phyloP scores from a whole-genome alignment of 1,140 invertebrate species.

The Kradibia gibbosae region DNA sequence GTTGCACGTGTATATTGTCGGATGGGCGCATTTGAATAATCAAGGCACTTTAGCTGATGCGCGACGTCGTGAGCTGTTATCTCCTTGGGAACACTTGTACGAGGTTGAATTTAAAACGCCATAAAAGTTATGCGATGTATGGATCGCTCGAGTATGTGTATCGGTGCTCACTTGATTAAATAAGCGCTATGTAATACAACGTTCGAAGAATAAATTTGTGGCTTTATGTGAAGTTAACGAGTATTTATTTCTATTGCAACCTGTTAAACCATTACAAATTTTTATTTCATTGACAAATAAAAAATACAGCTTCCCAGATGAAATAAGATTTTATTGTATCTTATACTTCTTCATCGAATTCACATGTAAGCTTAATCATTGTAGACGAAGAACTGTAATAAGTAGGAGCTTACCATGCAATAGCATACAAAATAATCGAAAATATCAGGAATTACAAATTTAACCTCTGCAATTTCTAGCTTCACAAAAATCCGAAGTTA shows the following conservation, averaged over 20 bases:
- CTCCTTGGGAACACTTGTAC: slow-evolving; percentile 35
- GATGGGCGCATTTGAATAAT: slow-evolving; percentile 37
- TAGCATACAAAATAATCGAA: background rate
- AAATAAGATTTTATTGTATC: slow-evolving; percentile 20
- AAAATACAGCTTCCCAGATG: background rate
- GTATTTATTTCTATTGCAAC: slow-evolving; percentile 39
- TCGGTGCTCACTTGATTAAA: slow-evolving; percentile 36
- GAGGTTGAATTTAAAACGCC: slow-evolving; percentile 8
- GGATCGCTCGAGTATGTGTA: slow-evolving; percentile 7
- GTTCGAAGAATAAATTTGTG: slow-evolving; percentile 35
- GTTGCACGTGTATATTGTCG: background rate
- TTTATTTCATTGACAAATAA: background rate
- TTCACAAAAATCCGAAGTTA: background rate
- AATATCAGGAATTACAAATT: background rate
- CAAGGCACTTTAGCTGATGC: slow-evolving; percentile 21
- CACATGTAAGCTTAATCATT: background rate
- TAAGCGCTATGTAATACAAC: slow-evolving; percentile 32
- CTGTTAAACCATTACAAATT: slow-evolving; percentile 32
- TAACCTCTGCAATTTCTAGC: background rate
- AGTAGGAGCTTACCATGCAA: background rate
- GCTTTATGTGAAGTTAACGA: slow-evolving; percentile 39
- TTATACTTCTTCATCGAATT: slow-evolving; percentile 4
- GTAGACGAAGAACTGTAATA: background rate
- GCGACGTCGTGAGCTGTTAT: slow-evolving; percentile 16
- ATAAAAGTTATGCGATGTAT: slow-evolving; percentile 29